phyloP scores from a whole-genome alignment of 2,888 invertebrate genomes.

The Diploptera punctata region DNA sequence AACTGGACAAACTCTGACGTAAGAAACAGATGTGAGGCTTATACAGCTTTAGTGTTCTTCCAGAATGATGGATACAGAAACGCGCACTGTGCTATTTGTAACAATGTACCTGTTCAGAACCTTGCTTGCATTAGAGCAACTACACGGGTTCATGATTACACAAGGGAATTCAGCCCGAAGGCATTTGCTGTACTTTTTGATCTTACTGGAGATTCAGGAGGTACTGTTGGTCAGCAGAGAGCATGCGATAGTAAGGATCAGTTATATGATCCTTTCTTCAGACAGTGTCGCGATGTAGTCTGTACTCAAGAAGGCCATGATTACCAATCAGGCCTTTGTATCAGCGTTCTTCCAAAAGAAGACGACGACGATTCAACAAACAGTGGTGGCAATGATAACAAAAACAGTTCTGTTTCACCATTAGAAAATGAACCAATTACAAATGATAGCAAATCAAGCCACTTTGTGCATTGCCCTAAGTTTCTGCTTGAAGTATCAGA shows the following conservation, averaged over 20 bases:
- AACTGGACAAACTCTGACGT: slow-evolving; percentile 54
- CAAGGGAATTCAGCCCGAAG: slow-evolving; percentile 51
- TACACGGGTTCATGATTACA: slow-evolving; percentile 46
- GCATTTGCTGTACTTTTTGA: slow-evolving; percentile 57
- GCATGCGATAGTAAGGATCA: slow-evolving; percentile 46
- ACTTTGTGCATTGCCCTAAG: slow-evolving; percentile 50
- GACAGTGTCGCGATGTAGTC: slow-evolving; percentile 54
- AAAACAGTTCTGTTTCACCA: not conserved
- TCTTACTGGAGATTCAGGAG: slow-evolving; percentile 48
- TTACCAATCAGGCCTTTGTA: slow-evolving; percentile 49
- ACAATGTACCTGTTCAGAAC: slow-evolving; percentile 52
- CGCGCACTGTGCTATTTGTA: slow-evolving; percentile 58
- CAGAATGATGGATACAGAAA: slow-evolving; percentile 54
- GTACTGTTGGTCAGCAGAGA: slow-evolving; percentile 47
- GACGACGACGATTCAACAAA: not conserved
- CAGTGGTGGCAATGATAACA: not conserved
- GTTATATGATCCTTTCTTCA: slow-evolving; percentile 57
- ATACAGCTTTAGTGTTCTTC: slow-evolving; percentile 54
- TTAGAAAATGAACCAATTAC: not conserved
- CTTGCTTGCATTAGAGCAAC: slow-evolving; percentile 47
- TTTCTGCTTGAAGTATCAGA: slow-evolving; percentile 52
- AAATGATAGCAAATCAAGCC: not conserved
- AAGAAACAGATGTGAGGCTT: slow-evolving; percentile 52
- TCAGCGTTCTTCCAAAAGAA: slow-evolving; percentile 27
- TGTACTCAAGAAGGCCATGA: slow-evolving; percentile 49